These are phyloP conservation scores for Gadopsis bispinosus DNA, from an alignment of 2,797 vertebrate species.

Conservation along the genomic window DNA sequence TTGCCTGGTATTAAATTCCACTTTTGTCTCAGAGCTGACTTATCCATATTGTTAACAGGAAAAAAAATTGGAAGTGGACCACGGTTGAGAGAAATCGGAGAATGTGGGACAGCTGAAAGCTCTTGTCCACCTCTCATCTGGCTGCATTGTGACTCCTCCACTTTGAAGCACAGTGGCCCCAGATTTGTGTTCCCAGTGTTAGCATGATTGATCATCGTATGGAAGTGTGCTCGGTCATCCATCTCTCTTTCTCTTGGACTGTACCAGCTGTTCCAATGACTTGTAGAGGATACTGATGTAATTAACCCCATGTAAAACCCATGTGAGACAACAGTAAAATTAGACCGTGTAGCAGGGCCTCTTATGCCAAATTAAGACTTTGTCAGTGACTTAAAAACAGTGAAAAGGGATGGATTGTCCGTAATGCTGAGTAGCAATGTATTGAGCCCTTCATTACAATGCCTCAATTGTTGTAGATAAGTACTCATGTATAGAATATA, in stretches of 20 bases:
- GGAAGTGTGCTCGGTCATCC: conserved; percentile 38
- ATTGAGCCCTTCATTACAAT: conserved; percentile 3
- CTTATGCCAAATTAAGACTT: conserved; percentile 14
- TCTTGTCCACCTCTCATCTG: conserved; percentile 29
- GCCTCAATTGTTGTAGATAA: not conserved
- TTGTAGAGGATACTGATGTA: conserved; percentile 59
- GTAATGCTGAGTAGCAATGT: not conserved
- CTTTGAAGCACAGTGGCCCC: conserved; percentile 26
- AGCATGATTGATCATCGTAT: conserved; percentile 68
- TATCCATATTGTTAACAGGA: conserved; percentile 34
- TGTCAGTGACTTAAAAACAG: not conserved
- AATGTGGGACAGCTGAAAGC: conserved; percentile 16
- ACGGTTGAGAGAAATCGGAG: conserved; percentile 20
- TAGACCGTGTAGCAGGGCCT: not conserved
- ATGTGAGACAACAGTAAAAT: conserved; percentile 28
- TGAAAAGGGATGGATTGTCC: not conserved
- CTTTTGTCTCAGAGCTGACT: conserved; percentile 28
- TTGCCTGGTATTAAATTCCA: conserved; percentile 39
- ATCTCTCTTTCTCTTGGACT: conserved; percentile 43
- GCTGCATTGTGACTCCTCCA: conserved; percentile 39
- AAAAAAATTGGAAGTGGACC: conserved; percentile 7
- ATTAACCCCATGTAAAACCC: conserved; percentile 63
- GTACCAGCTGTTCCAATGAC: conserved; percentile 63
- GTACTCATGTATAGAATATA: conserved; percentile 1
- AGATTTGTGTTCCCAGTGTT: conserved; percentile 40